Conservation (phyloP, 2,113 vertebrate genomes). For the Ursus arctos region DNA sequence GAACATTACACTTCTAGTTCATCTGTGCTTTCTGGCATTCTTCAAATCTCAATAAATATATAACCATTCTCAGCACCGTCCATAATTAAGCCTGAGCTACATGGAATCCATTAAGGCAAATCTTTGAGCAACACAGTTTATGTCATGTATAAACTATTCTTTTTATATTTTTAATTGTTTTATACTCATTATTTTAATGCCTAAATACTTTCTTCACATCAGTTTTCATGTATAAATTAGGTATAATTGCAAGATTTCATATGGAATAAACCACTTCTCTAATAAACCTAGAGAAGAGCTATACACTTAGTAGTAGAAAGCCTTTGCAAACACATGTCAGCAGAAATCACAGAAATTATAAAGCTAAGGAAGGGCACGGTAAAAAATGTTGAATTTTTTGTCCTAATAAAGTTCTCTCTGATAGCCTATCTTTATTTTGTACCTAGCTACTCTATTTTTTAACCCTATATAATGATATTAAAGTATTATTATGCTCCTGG, state of each 20-base stretch:
- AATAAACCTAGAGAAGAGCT: neutral
- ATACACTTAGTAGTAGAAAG: neutral
- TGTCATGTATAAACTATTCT: neutral
- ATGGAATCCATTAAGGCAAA: conserved; percentile 10
- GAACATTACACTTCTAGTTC: conserved; percentile 64
- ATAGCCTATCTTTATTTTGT: neutral
- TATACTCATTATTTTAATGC: neutral
- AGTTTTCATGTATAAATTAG: neutral
- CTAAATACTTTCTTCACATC: neutral
- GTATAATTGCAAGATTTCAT: neutral
- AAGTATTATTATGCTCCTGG: neutral
- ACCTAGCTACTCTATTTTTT: neutral
- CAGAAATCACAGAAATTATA: conserved; percentile 26
- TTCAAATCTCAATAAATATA: conserved; percentile 62
- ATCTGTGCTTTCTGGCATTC: conserved; percentile 71
- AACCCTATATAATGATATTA: neutral
- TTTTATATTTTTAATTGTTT: conserved; percentile 2
- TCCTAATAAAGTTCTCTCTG: neutral
- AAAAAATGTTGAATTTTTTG: conserved; percentile 29
- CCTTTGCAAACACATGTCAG: neutral
- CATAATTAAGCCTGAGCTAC: neutral
- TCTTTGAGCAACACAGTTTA: neutral
- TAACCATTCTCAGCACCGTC: neutral
- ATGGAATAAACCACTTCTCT: neutral
- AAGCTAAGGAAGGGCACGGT: neutral